These are phyloP conservation scores for Eulemur rubriventer DNA, from an alignment of 2,797 vertebrate species.

Conservation along the genomic window DNA sequence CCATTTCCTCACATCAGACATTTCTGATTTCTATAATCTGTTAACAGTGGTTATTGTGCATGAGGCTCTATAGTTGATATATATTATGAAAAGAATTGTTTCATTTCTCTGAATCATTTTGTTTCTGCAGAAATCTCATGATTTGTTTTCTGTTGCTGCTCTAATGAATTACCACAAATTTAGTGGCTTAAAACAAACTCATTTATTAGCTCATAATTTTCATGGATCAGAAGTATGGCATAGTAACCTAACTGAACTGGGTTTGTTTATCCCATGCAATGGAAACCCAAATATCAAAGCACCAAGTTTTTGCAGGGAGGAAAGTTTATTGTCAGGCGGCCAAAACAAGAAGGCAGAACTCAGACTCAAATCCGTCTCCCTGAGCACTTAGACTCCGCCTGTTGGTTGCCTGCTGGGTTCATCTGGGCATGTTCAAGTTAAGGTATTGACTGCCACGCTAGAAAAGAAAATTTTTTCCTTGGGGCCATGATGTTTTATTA, in stretches of 20 bases:
- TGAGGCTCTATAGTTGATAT: not conserved
- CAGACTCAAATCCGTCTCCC: not conserved
- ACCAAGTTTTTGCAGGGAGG: not conserved
- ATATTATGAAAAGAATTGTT: not conserved
- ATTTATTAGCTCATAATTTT: not conserved
- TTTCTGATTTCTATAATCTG: not conserved
- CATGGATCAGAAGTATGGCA: not conserved
- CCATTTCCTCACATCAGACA: not conserved
- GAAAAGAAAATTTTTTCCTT: too few species aligned
- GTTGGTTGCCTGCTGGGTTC: not conserved
- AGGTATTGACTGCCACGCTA: too few species aligned
- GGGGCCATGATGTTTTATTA: too few species aligned
- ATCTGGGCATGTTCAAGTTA: not conserved
- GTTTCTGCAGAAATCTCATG: not conserved
- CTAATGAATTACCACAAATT: not conserved
- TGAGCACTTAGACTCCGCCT: not conserved
- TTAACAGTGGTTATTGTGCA: not conserved
- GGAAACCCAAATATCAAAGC: not conserved
- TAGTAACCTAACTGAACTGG: not conserved
- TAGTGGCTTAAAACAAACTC: not conserved
- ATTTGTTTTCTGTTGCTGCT: not conserved
- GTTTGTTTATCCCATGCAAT: not conserved
- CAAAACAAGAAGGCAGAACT: not conserved
- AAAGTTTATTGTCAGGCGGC: not conserved
- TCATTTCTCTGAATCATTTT: not conserved